phyloP scores from a whole-genome alignment of 1,140 invertebrate species.

The Semibalanus balanoides region DNA sequence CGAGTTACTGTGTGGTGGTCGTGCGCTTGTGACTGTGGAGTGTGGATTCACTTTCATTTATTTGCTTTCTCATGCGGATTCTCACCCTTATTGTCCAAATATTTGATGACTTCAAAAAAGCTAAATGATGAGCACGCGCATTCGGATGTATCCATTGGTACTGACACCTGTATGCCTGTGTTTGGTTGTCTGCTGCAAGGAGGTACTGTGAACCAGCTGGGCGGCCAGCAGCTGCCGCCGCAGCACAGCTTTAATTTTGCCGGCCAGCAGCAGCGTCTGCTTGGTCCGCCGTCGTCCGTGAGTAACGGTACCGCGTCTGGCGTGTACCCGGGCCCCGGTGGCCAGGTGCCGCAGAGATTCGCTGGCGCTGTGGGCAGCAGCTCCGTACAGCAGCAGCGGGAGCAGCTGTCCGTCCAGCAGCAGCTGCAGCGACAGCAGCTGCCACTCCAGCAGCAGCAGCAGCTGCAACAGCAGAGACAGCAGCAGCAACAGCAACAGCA shows the following conservation, averaged over 20 bases:
- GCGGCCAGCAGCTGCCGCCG: not conserved
- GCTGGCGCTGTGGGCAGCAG: too few relatives aligned
- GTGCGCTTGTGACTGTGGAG: too few relatives aligned
- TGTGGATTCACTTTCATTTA: too few relatives aligned
- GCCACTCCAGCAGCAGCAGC: not conserved
- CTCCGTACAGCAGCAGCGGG: not conserved
- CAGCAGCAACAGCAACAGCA: not conserved
- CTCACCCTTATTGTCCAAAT: too few relatives aligned
- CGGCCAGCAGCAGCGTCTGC: not conserved
- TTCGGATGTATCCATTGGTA: too few relatives aligned
- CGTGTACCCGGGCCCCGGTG: not conserved
- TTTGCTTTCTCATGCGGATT: too few relatives aligned
- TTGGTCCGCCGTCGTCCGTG: not conserved
- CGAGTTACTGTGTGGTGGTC: too few relatives aligned
- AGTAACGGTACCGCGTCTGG: not conserved
- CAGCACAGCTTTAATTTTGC: not conserved
- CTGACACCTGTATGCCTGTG: not conserved
- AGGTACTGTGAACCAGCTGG: not conserved
- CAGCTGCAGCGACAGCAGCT: not conserved
- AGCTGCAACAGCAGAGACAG: not conserved
- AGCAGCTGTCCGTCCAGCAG: not conserved
- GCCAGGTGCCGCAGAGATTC: too few relatives aligned
- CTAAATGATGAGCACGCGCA: too few relatives aligned
- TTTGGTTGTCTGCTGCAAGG: not conserved
- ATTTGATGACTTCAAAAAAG: too few relatives aligned